phyloP scores from a whole-genome alignment of 2,797 vertebrate species.

The Loris lydekkerianus region DNA sequence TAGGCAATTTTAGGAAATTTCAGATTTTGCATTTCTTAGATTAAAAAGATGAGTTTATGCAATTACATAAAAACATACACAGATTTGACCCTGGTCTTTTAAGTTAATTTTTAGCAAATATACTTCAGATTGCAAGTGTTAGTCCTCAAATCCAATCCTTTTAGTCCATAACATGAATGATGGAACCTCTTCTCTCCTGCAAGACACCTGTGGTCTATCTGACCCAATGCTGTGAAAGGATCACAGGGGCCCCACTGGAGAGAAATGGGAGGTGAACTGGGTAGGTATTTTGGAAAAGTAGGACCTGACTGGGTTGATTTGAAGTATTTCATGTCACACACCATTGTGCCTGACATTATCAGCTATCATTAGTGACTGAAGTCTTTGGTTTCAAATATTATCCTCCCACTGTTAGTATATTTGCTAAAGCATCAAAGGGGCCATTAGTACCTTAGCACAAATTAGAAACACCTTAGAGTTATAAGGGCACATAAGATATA shows the following conservation, averaged over 20 bases:
- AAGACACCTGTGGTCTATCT: background rate
- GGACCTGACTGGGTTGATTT: background rate
- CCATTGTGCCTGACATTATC: background rate
- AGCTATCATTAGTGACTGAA: background rate
- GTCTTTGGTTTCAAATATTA: background rate
- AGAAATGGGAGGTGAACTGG: background rate
- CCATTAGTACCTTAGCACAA: background rate
- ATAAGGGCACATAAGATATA: background rate
- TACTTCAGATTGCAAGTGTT: background rate
- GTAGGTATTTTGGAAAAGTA: background rate
- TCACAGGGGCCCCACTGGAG: background rate
- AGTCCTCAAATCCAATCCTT: background rate
- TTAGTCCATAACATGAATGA: background rate
- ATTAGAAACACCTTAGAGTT: background rate
- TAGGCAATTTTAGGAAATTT: background rate
- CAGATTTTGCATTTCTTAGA: background rate
- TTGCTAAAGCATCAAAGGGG: background rate
- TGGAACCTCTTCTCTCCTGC: background rate
- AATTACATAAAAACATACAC: background rate
- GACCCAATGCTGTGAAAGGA: background rate
- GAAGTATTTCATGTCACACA: background rate
- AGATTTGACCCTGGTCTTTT: background rate
- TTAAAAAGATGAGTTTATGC: background rate
- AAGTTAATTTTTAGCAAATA: background rate
- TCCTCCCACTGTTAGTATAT: background rate